Conservation (phyloP, 2,888 invertebrate species). For the Amphipyra berbera region DNA sequence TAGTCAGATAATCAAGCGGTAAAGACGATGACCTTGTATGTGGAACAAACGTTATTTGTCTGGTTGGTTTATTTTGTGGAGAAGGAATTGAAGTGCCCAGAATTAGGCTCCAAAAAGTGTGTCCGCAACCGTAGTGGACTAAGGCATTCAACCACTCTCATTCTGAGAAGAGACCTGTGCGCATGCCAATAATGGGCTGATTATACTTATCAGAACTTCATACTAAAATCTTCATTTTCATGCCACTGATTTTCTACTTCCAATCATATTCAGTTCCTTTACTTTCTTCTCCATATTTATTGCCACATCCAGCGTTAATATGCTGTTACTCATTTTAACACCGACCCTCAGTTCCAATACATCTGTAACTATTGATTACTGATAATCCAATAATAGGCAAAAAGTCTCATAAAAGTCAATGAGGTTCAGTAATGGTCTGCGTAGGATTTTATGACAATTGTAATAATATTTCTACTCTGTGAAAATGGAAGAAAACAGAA, state of each 20-base stretch:
- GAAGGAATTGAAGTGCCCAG: no score
- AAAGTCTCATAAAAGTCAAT: slow-evolving; percentile 17
- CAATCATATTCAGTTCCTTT: neutral
- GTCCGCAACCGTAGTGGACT: no score
- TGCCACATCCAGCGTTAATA: neutral
- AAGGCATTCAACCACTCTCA: no score
- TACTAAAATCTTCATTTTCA: no score
- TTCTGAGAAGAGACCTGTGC: no score
- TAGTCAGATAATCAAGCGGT: slow-evolving; percentile 37
- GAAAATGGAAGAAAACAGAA: neutral
- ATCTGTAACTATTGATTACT: slow-evolving; percentile 8
- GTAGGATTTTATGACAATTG: slow-evolving; percentile 9
- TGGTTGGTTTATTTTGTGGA: neutral
- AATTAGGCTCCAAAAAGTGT: no score
- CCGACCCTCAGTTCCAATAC: slow-evolving; percentile 1
- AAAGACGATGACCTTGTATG: slow-evolving; percentile 14
- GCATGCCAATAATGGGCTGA: no score
- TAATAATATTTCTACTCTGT: slow-evolving; percentile 12
- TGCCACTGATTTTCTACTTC: no score
- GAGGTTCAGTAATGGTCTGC: neutral
- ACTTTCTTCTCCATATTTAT: neutral
- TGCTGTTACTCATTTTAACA: slow-evolving; percentile 3
- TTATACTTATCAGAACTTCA: no score
- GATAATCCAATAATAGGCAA: slow-evolving; percentile 15
- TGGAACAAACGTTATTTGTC: neutral